Base-by-base conservation (phyloP, 2,888 invertebrate genomes). In the Agapostemon virescens region DNA sequence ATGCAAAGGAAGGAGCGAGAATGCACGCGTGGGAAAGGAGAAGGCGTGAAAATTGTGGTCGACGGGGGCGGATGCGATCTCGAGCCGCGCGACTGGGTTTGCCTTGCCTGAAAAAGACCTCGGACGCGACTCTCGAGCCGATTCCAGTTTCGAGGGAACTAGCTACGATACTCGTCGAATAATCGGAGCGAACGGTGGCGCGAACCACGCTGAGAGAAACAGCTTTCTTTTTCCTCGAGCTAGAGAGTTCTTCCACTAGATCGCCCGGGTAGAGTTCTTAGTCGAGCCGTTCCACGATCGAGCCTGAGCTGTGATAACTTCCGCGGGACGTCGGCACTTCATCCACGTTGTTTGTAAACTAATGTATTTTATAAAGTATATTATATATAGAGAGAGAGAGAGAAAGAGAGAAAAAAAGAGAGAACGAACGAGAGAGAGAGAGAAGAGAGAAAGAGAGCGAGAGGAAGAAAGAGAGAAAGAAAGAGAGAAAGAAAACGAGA, bases 341-440 rank as follows among this genome's bases (percentile, higher is more conserved):
- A 90, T 90, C 87, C 89, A 89, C 89, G 87, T 90, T 91, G 89
- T 91, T 90, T 90, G 90, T 90, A 91, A 91, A 91, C 90, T 91
- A 90, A 90, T 91, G 91, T 91, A 90, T 91, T 91, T 91, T 91
- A 91, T 91, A 91, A 90, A 89, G 86, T 85, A 86, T 87, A 89
- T 85, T 84, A 85, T 84, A 86, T 86, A 79, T 38, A 75, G 6
- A 75, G 55, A 75, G 11, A 75, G 83, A 85, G 69, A 84, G 77
- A 81, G 81, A 79, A 77, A 82, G 70, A 82, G 70, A 82, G 67
- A 74, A 67, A 71, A 63, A 74, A 68, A 82, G 61, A 87, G 70
- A 82, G 79, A 86, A 58, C 69, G 58, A 74, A 61, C 58, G 74
- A 77, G 58, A 78, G 26, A 36, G 30, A 86, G 84, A 82, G 75